phyloP scores from a whole-genome alignment of 2,113 vertebrate species.

The Lampris megalopsis region DNA sequence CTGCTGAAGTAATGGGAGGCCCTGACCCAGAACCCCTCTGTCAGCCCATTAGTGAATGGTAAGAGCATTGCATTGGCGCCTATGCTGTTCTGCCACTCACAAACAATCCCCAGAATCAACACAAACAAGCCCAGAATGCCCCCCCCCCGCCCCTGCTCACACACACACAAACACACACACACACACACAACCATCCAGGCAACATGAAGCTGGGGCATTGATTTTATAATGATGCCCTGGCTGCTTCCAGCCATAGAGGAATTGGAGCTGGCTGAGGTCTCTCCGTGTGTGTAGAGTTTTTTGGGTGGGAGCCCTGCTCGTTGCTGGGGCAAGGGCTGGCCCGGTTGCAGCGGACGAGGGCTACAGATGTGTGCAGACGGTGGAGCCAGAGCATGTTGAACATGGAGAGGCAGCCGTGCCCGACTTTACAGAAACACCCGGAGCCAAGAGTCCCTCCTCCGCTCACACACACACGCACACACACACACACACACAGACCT shows the following conservation, averaged over 20 bases:
- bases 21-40: conserved; percentile 76
- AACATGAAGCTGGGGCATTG: conserved; percentile 76
- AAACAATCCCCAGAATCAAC: conserved; percentile 73
- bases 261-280: conserved; percentile 73
- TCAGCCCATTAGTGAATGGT: conserved; percentile 75
- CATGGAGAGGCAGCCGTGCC: conserved; percentile 72
- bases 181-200: conserved; percentile 27
- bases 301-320: conserved; percentile 65
- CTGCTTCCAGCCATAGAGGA: conserved; percentile 74
- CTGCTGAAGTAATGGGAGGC: conserved; percentile 77
- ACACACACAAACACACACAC: conserved; percentile 36
- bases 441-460: conserved; percentile 76
- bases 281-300: conserved; percentile 71
- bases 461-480: conserved; percentile 70
- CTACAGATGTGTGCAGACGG: conserved; percentile 64
- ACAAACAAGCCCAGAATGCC: conserved; percentile 75
- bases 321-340: conserved; percentile 60
- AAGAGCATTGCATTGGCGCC: conserved; percentile 64
- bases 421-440: conserved; percentile 77
- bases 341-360: conserved; percentile 55
- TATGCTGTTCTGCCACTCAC: conserved; percentile 72
- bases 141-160: conserved; percentile 48
- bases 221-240: conserved; percentile 82
- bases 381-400: conserved; percentile 78
- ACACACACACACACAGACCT: conserved; percentile 73